Conservation (phyloP, 2,113 vertebrate species). For the Corythaeola cristata region DNA sequence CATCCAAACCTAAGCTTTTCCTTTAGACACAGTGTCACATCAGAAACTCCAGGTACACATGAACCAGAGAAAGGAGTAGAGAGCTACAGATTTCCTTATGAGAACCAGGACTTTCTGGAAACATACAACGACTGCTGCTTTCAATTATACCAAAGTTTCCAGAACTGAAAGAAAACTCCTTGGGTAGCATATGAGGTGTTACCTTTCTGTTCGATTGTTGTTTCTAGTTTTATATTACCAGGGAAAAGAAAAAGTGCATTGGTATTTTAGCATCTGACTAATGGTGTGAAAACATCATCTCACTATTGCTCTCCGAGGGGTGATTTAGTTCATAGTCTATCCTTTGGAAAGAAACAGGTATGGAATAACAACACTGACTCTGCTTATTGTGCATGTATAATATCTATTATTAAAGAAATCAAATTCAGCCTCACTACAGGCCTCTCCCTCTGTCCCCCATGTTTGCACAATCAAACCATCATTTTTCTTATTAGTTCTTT, state of each 20-base stretch:
- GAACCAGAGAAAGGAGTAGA: neutral
- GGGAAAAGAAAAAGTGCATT: neutral
- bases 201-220: neutral
- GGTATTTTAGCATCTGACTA: conserved; percentile 23
- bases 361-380: neutral
- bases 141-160: neutral
- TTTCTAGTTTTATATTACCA: neutral
- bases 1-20: neutral
- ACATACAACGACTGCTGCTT: neutral
- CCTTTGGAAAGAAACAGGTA: conserved; percentile 7
- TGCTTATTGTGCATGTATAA: neutral
- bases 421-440: neutral
- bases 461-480: neutral
- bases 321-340: neutral
- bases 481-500: neutral
- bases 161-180: neutral
- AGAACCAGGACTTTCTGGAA: neutral
- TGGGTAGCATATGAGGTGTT: neutral
- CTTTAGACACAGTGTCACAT: neutral
- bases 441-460: neutral
- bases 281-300: conserved; percentile 29
- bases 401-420: neutral
- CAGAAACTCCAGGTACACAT: neutral
- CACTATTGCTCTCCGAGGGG: neutral
- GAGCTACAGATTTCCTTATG: neutral